Evolutionary conservation across 2,888 invertebrate genomes (phyloP).

Genomic region (Gymnoscelis rufifasciata): DNA sequence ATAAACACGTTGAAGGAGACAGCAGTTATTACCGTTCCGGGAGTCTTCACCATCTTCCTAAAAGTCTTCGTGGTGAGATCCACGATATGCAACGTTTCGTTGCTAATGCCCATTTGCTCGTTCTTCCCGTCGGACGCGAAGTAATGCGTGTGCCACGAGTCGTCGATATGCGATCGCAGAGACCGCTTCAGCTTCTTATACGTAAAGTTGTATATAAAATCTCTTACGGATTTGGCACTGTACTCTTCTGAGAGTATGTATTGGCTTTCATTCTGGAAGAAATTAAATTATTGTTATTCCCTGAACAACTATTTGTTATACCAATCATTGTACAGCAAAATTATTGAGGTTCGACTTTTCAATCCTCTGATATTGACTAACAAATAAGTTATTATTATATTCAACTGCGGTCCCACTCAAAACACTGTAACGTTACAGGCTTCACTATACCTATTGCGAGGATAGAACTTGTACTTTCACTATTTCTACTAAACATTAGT

Average conservation of each 20-base stretch:
- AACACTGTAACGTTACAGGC: too few species aligned
- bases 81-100: constrained; percentile 69
- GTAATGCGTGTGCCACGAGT: constrained; percentile 63
- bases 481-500: too few species aligned
- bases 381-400: too few species aligned
- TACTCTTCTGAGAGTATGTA: constrained; percentile 79
- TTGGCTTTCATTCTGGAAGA: constrained; percentile 83
- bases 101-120: constrained; percentile 34
- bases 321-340: too few species aligned
- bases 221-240: constrained; percentile 67
- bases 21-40: constrained; percentile 72
- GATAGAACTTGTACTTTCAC: too few species aligned
- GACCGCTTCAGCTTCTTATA: constrained; percentile 53
- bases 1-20: too few species aligned
- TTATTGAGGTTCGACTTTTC: too few species aligned
- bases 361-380: too few species aligned
- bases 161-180: constrained; percentile 56
- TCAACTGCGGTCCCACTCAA: too few species aligned
- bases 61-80: constrained; percentile 85
- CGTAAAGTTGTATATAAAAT: constrained; percentile 78
- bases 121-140: constrained; percentile 47
- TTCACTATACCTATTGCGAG: too few species aligned
- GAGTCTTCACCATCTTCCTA: constrained; percentile 78
- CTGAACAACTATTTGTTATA: too few species aligned
- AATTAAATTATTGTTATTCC: too few species aligned